Evolutionary conservation across 2,888 invertebrate species (phyloP), one percentile per base, ranked within the genome.

Genomic region (Druceiella hillmani): DNA sequence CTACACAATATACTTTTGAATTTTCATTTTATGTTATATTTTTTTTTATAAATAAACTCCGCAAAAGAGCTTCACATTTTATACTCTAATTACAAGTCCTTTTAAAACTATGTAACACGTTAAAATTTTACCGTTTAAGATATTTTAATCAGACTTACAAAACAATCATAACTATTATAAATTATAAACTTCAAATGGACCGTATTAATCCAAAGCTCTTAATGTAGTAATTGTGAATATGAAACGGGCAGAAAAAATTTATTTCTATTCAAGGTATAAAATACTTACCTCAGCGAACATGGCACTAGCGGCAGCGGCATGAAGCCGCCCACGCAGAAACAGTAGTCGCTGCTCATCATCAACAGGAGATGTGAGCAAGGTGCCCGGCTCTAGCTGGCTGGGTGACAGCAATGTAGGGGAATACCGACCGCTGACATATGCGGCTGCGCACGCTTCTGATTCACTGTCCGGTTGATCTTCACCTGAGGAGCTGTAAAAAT

Each of bases 351-450:
- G 79, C 37, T 62, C 65, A 59, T 95, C 94, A 41, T 88, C 86
- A 34, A 75, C 79, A 48, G 86, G 82, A 31, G 81, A 78, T 26
- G 83, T 76, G 2, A 93, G 75, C 47, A 89, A 71, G 4, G 89
- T 85, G 39, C 82, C 91, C 1, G 76, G 73, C 56, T 66, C 89
- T 34, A 91, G 73, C 40, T 81, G 78, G 17, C 67, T 65, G 1
- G 74, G 54, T 2, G 64, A 47, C 44, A 91, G 60, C 51, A 83
- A 81, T 50, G 64, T 67, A 0, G 95, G 97, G 53, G 88, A 88
- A 65, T 97, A 98, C 20, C 80, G 75, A 2, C 92, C 94, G n/a
- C 76, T 58, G 35, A 76, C 72, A 63, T 94, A 97, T 52, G 57
- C 54, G 48, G 57, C 58, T 49, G 24, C 50, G 42, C 47, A 45